A percentile compares a stretch with the other conserved stretches of the same genome.
Evolutionary conservation across 2,888 invertebrate genomes (phyloP).

Genomic region (Cylindroiulus punctatus): DNA sequence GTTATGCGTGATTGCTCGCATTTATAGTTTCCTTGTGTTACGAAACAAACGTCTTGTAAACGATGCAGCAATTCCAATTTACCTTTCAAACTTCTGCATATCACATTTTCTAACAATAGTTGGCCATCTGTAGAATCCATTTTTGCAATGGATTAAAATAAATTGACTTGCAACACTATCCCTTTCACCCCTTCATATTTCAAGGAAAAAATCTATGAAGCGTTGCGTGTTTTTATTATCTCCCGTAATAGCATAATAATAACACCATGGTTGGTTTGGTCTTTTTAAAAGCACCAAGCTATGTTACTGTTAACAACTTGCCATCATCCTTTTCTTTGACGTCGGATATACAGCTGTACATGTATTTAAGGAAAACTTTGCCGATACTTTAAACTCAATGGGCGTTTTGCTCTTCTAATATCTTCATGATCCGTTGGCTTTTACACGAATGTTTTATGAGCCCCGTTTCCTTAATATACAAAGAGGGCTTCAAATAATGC

Average conservation of each 20-base stretch:
- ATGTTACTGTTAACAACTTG: not conserved
- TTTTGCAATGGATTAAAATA: too few relatives aligned
- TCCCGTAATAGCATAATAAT: not conserved
- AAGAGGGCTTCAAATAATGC: not conserved
- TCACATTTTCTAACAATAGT: too few relatives aligned
- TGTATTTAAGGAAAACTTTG: not conserved
- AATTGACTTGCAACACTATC: too few relatives aligned
- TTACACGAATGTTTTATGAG: slow-evolving; percentile 22
- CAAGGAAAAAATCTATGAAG: not conserved
- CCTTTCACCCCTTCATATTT: too few relatives aligned
- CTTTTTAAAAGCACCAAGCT: not conserved
- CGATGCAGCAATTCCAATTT: too few relatives aligned
- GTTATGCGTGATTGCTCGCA: not conserved
- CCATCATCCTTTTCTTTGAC: not conserved
- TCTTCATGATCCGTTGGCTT: slow-evolving; percentile 14
- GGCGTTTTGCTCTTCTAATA: slow-evolving; percentile 35
- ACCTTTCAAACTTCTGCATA: too few relatives aligned
- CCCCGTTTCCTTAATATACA: not conserved
- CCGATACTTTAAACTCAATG: not conserved
- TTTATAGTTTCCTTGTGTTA: not conserved
- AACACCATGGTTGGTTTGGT: slow-evolving; percentile 12
- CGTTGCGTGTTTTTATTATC: not conserved
- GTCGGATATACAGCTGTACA: too few relatives aligned
- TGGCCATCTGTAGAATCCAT: too few relatives aligned
- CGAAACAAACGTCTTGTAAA: too few relatives aligned